Conservation (phyloP, 2,888 invertebrate species). For the Drosophila yooni region DNA sequence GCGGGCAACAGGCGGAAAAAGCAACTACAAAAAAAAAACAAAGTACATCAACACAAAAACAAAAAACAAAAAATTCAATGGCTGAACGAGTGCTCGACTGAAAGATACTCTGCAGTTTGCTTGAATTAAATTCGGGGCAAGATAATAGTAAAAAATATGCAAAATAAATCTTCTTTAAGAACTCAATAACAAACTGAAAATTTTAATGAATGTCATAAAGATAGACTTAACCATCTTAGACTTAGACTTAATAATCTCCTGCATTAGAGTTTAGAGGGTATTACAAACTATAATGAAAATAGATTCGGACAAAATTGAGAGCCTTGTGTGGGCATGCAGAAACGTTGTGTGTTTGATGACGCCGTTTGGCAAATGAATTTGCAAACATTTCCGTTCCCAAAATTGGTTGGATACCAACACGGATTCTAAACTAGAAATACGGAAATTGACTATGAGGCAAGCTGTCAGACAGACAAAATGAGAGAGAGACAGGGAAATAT, state of each 20-base stretch:
- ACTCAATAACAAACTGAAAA: neutral
- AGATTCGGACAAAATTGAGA: constrained; percentile 14
- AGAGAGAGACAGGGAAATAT: neutral
- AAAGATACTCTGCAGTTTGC: constrained; percentile 5
- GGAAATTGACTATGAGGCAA: constrained; percentile 52
- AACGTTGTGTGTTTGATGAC: constrained; percentile 65
- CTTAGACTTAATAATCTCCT: no score
- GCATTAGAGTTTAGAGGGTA: constrained; percentile 24
- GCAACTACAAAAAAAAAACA: constrained; percentile 14
- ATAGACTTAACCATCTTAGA: no score
- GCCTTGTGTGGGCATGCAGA: constrained; percentile 1
- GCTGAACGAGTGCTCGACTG: neutral
- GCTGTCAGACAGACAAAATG: constrained; percentile 1
- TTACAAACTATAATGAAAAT: constrained; percentile 40
- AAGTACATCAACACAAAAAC: neutral
- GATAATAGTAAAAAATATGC: no score
- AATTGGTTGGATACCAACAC: constrained; percentile 61
- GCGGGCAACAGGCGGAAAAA: constrained; percentile 54
- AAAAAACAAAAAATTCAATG: neutral
- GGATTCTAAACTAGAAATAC: constrained; percentile 44
- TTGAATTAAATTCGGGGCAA: neutral
- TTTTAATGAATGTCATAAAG: neutral
- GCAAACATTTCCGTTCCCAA: constrained; percentile 73
- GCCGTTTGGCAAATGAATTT: constrained; percentile 79
- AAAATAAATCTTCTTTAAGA: no score